These are phyloP conservation scores for Epirrhoe alternata DNA, from an alignment of 2,888 invertebrate genomes.

Conservation along the genomic window DNA sequence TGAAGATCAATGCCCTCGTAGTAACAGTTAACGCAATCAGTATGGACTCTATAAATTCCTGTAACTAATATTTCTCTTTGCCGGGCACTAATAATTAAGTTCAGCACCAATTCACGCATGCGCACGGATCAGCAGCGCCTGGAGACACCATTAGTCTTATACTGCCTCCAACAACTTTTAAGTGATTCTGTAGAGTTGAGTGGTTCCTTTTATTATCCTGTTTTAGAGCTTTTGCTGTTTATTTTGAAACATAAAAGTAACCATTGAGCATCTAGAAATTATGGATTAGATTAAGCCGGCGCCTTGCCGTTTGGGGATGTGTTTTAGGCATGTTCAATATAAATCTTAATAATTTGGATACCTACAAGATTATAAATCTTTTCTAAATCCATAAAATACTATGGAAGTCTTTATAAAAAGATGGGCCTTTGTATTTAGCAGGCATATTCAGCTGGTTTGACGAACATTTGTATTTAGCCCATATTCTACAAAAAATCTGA, in stretches of 20 bases:
- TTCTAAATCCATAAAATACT: too few species aligned
- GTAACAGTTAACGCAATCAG: conserved; percentile 43
- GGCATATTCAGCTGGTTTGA: too few species aligned
- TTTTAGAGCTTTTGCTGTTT: background rate
- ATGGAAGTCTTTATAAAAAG: too few species aligned
- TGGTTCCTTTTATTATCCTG: conserved; percentile 12
- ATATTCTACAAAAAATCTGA: too few species aligned
- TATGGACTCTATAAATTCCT: conserved; percentile 65
- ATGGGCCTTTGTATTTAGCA: too few species aligned
- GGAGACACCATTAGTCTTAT: conserved; percentile 77
- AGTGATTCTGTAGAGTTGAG: conserved; percentile 31
- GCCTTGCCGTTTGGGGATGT: too few species aligned
- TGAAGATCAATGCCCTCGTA: conserved; percentile 52
- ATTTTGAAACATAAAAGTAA: conserved; percentile 9
- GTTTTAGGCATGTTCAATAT: too few species aligned
- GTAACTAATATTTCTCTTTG: conserved; percentile 77
- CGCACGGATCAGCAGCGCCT: conserved; percentile 71
- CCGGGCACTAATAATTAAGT: conserved; percentile 73
- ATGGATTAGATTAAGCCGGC: background rate
- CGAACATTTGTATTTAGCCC: too few species aligned
- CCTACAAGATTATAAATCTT: too few species aligned
- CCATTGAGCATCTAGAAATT: background rate
- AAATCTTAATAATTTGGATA: too few species aligned
- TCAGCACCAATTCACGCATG: conserved; percentile 75
- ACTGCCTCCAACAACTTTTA: conserved; percentile 37